phyloP scores from a whole-genome alignment of 2,797 vertebrate genomes.

The Neosalanx taihuensis region DNA sequence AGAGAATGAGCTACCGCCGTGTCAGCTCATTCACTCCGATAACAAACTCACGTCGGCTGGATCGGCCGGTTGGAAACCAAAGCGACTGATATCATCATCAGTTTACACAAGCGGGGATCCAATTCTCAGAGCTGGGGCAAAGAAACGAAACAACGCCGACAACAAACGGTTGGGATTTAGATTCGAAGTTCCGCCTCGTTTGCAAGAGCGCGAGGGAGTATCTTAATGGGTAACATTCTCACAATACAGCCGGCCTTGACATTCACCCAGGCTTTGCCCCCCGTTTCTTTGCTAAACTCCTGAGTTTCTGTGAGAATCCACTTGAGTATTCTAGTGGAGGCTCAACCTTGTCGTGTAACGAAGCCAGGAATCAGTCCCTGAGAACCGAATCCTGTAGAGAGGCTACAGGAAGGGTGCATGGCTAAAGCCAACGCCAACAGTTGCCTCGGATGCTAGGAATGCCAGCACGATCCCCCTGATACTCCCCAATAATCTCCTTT shows the following conservation, averaged over 20 bases:
- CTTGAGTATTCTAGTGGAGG: conserved; percentile 23
- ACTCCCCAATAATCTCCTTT: conserved; percentile 38
- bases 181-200: not conserved
- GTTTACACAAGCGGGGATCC: conserved; percentile 16
- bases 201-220: not conserved
- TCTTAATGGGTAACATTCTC: not conserved
- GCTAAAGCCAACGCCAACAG: conserved; percentile 32
- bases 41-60: conserved; percentile 5
- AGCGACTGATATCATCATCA: conserved; percentile 14
- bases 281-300: conserved; percentile 7
- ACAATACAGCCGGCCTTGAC: conserved; percentile 8
- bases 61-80: conserved; percentile 15
- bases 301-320: conserved; percentile 20
- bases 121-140: not conserved
- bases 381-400: conserved; percentile 22
- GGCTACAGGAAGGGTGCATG: conserved; percentile 10
- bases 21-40: conserved; percentile 9
- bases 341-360: conserved; percentile 4
- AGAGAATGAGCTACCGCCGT: not conserved
- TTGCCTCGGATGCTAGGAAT: conserved; percentile 42
- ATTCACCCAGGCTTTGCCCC: conserved; percentile 23
- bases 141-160: not conserved
- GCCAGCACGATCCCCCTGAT: conserved; percentile 38
- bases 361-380: conserved; percentile 11
- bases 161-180: not conserved